phyloP scores from a whole-genome alignment of 2,888 invertebrate genomes.

The Diadegma fenestrale region DNA sequence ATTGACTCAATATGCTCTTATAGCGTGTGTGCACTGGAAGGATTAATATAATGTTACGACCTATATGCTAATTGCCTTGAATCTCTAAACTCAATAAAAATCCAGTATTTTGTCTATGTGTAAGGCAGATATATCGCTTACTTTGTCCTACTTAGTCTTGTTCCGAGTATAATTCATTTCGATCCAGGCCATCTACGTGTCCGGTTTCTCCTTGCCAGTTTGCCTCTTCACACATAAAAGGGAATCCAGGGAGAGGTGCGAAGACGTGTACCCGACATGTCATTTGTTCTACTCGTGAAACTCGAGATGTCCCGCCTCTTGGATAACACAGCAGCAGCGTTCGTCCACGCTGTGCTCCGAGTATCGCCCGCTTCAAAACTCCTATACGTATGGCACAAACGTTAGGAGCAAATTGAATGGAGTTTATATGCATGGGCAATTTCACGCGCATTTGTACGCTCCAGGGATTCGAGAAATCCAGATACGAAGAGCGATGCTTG shows the following conservation, averaged over 20 bases:
- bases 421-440: not conserved
- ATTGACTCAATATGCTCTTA: too few relatives aligned
- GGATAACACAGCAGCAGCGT: constrained; percentile 75
- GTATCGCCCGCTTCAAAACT: constrained; percentile 31
- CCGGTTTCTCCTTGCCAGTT: constrained; percentile 21
- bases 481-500: not conserved
- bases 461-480: not conserved
- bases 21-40: too few relatives aligned
- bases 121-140: not conserved
- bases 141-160: constrained; percentile 3
- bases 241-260: constrained; percentile 71
- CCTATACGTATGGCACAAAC: constrained; percentile 38
- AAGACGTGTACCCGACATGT: constrained; percentile 79
- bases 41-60: not conserved
- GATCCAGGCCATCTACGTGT: constrained; percentile 1
- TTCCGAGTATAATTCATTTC: constrained; percentile 39
- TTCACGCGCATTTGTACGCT: not conserved
- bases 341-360: constrained; percentile 52
- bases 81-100: not conserved
- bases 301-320: constrained; percentile 78
- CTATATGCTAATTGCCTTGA: not conserved
- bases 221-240: constrained; percentile 3
- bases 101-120: not conserved
- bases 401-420: constrained; percentile 31
- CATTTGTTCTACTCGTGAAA: constrained; percentile 80